Base-by-base conservation (phyloP, 2,888 invertebrate species). In the Cetonia aurata region DNA sequence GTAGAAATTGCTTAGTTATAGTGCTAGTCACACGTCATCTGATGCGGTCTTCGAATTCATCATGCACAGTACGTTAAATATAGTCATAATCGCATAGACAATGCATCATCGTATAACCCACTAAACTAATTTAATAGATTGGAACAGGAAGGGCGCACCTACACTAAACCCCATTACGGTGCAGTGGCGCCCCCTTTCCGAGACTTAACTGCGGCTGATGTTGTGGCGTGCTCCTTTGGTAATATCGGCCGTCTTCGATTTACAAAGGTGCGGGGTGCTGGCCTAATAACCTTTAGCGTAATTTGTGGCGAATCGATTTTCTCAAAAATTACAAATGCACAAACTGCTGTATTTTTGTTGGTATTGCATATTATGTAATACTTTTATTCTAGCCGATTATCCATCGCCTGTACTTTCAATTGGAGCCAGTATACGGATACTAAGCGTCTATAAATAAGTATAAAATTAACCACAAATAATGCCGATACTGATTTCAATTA, bases 121-220 rank as follows among this genome's bases (percentile, higher is more conserved):
- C 70, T 76, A 74, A 76, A 74, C 77, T 73, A 76, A 76, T 77
- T 77, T 77, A 74, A 75, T 75, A 74, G 75, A 77, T 77, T 75
- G 77, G 73, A 75, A 75, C 74, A 76, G 77, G 76, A 76, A 77
- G 76, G 72, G 75, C 25, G 56, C 77, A 74, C 77, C 77, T 25
- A 25, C 25, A 25, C 25, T 74, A 69, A 65, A 73, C 62, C 65
- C 69, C 62, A 71, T 72, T 72, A 69, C 65, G 71, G 69, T 69
- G 68, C 71, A 69, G 72, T 4, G 73, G 56, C 67, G 56, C 67
- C 67, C 67, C 48, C 15, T 33, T 13, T 19, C 48, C 46, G 8
- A 15, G 31, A n/a, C 15, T 50, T 37, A 48, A 65, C 50, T 10
- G 37, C 33, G 44, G 13, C 10, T n/a, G 17, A 25, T 12, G 31